A percentile compares a stretch with the other conserved stretches of the same genome.
Conservation (phyloP, 37 sponge, comb jelly and placozoan species). For the Cliona cf. orientalis region DNA sequence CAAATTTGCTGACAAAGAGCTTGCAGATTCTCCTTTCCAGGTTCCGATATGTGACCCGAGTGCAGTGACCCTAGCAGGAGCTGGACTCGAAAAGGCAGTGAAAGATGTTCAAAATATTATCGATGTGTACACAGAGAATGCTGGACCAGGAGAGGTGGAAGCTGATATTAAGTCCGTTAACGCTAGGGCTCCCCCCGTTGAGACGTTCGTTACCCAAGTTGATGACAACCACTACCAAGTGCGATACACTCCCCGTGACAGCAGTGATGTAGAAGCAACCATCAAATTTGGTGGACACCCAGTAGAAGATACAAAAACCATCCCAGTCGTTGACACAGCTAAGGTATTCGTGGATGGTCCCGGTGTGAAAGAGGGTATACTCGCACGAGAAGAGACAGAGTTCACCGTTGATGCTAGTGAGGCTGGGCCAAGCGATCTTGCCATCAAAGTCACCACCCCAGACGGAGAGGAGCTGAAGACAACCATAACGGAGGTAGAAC, state of each 20-base stretch:
- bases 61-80: conserved; percentile 57
- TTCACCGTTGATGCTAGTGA: conserved; percentile 87
- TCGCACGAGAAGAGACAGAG: conserved; percentile 64
- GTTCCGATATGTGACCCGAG: conserved; percentile 73
- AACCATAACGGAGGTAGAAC: conserved; percentile 19
- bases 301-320: conserved; percentile 12
- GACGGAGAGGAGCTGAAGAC: conserved; percentile 32
- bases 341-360: conserved; percentile 87
- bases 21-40: conserved; percentile 75
- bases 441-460: conserved; percentile 15
- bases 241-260: conserved; percentile 60
- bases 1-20: conserved; percentile 71
- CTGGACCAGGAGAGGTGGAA: conserved; percentile 75
- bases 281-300: conserved; percentile 52
- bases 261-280: conserved; percentile 27
- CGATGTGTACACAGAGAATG: conserved; percentile 59
- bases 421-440: conserved; percentile 83
- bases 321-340: conserved; percentile 60
- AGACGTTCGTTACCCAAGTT: conserved; percentile 22
- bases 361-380: conserved; percentile 78
- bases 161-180: conserved; percentile 14
- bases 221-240: conserved; percentile 62
- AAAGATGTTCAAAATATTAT: conserved; percentile 58
- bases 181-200: conserved; percentile 29
- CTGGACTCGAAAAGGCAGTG: conserved; percentile 70